Percentiles rank a stretch among this genome's conserved stretches.
Conservation (phyloP, 2,797 vertebrate genomes). For the Yasuhikotakia modesta region DNA sequence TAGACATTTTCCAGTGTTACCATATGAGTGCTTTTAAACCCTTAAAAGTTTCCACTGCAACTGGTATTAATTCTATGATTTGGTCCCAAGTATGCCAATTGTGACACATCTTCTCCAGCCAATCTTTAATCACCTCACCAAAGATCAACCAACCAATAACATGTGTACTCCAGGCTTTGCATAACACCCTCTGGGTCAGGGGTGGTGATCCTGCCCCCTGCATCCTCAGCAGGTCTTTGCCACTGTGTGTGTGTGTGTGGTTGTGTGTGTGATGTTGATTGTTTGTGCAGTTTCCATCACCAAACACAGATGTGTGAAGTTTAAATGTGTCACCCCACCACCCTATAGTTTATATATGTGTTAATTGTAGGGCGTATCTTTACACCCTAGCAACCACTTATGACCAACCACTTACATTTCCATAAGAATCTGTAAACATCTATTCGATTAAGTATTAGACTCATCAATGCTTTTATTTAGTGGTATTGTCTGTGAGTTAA, state of each 20-base stretch:
- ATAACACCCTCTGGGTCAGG: neutral
- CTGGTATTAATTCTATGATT: neutral
- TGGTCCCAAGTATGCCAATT: neutral
- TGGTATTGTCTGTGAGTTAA: neutral
- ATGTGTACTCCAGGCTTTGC: neutral
- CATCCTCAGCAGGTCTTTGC: neutral
- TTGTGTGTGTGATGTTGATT: too few species aligned
- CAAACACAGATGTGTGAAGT: slow-evolving; percentile 9
- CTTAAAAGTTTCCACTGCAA: slow-evolving; percentile 10
- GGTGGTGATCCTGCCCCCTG: neutral
- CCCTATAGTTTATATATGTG: neutral
- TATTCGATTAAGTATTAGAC: too few species aligned
- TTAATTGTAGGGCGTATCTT: neutral
- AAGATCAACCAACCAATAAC: slow-evolving; percentile 8
- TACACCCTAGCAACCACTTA: neutral
- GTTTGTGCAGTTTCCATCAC: slow-evolving; percentile 9
- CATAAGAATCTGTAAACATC: too few species aligned
- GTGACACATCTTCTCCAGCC: neutral
- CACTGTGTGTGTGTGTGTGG: neutral
- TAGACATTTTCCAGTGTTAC: slow-evolving; percentile 20
- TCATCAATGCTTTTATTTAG: too few species aligned
- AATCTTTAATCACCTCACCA: neutral
- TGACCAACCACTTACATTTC: neutral
- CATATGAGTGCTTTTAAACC: neutral
- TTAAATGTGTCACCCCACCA: neutral